Percentiles rank a stretch among this genome's conserved stretches.
phyloP scores from a whole-genome alignment of 1,140 invertebrate species.

The Calosoma granatense region DNA sequence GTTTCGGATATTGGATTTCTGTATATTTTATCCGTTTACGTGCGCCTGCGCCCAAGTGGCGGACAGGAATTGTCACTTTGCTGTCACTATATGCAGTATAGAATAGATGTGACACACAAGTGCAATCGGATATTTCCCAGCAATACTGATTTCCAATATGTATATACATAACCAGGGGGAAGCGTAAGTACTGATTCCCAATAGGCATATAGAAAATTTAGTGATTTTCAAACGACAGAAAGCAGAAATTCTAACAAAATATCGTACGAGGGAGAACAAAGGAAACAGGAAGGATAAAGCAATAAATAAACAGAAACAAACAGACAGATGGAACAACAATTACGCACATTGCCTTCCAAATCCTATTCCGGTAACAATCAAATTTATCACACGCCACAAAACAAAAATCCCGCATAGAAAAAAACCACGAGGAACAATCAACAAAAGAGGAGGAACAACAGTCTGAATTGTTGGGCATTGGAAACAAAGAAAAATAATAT shows the following conservation, averaged over 20 bases:
- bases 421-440: background rate
- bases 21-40: background rate
- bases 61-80: background rate
- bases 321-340: background rate
- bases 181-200: too few species aligned
- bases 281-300: background rate
- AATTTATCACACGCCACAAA: background rate
- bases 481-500: background rate
- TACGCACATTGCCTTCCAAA: too few species aligned
- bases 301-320: background rate
- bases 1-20: background rate
- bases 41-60: background rate
- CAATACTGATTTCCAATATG: background rate
- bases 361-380: background rate
- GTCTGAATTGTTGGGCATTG: too few species aligned
- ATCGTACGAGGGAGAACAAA: background rate
- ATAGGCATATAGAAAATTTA: too few species aligned
- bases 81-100: too few species aligned
- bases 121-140: background rate
- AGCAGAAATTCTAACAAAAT: too few species aligned
- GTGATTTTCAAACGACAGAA: too few species aligned
- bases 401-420: background rate
- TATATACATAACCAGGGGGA: too few species aligned
- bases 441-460: background rate
- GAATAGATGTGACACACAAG: background rate